Evolutionary conservation across 2,113 vertebrate species (phyloP), one percentile per base, ranked within the genome.

Genomic region (Toxotes chatareus): DNA sequence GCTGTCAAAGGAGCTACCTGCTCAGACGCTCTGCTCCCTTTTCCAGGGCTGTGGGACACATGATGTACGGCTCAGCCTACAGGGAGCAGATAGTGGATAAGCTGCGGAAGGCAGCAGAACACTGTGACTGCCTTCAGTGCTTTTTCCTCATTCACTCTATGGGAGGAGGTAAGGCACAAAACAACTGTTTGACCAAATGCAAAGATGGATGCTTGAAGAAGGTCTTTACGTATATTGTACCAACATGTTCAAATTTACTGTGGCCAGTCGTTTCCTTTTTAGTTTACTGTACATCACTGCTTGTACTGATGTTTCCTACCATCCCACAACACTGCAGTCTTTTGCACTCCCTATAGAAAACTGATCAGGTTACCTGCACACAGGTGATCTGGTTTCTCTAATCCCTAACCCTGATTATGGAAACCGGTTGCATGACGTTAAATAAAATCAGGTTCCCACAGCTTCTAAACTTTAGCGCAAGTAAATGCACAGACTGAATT

Each of bases 71-170:
- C 40, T 91, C n/a, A 34, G 93, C 89, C 79, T 98, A 98, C 90
- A 95, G 34, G 70, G 97, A 99, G 64, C 90, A 93, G 85, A 97
- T 99, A 40, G 92, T 97, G 88, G 97, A 99, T 68, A 96, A 95
- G 72, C 92, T 99, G 55, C 95, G 98, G 77, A 97, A 93, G 84
- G 93, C 96, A 0, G 97, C 97, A 42, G 98, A 99, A 56, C 96
- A 96, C 19, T 99, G 98, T 79, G 97, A 99, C 88, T 98, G 97
- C 86, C 95, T 99, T 11, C 98, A 99, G 89, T 97, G 96, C 79
- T 99, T 99, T 86, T 99, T 99, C 83, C 85, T 99, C 67, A 96
- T 99, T 86, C 98, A 99, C 90, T 99, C 98, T 23, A 98, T 99
- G 98, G 98, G 98, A 93, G 98, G 98, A 94, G 98, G 98, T 99